Percentiles rank a stretch among this genome's conserved stretches.
phyloP scores from a whole-genome alignment of 2,113 vertebrate genomes.

The Amphiprion percula region DNA sequence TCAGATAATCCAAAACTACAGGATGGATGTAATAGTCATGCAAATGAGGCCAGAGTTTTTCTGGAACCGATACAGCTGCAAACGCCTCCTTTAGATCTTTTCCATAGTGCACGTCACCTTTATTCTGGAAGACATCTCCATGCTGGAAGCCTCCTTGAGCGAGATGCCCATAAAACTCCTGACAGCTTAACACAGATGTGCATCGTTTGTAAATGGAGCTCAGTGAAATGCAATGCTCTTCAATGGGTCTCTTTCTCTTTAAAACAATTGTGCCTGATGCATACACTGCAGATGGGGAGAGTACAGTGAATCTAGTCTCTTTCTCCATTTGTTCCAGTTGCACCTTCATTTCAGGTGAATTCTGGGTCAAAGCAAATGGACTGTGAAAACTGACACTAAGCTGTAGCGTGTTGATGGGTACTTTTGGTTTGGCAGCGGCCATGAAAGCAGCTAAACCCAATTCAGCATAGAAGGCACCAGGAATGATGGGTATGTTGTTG shows the following conservation, averaged over 20 bases:
- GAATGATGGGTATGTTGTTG: slow-evolving; percentile 83
- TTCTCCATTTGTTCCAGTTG: slow-evolving; percentile 71
- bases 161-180: slow-evolving; percentile 84
- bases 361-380: slow-evolving; percentile 82
- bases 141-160: slow-evolving; percentile 87
- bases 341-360: slow-evolving; percentile 81
- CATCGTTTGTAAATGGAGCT: slow-evolving; percentile 84
- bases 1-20: slow-evolving; percentile 87
- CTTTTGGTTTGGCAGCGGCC: slow-evolving; percentile 79
- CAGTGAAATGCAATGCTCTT: slow-evolving; percentile 83
- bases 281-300: slow-evolving; percentile 80
- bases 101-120: slow-evolving; percentile 84
- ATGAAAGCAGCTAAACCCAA: slow-evolving; percentile 85
- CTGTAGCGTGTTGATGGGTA: slow-evolving; percentile 81
- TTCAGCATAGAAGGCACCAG: slow-evolving; percentile 88
- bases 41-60: slow-evolving; percentile 76
- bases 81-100: slow-evolving; percentile 86
- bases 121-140: slow-evolving; percentile 83
- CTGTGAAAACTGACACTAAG: slow-evolving; percentile 84
- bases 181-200: slow-evolving; percentile 73
- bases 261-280: slow-evolving; percentile 83
- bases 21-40: slow-evolving; percentile 88
- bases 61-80: slow-evolving; percentile 81
- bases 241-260: slow-evolving; percentile 60
- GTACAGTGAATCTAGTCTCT: slow-evolving; percentile 80